phyloP scores from a whole-genome alignment of 2,113 vertebrate genomes.

The Podilymbus podiceps region DNA sequence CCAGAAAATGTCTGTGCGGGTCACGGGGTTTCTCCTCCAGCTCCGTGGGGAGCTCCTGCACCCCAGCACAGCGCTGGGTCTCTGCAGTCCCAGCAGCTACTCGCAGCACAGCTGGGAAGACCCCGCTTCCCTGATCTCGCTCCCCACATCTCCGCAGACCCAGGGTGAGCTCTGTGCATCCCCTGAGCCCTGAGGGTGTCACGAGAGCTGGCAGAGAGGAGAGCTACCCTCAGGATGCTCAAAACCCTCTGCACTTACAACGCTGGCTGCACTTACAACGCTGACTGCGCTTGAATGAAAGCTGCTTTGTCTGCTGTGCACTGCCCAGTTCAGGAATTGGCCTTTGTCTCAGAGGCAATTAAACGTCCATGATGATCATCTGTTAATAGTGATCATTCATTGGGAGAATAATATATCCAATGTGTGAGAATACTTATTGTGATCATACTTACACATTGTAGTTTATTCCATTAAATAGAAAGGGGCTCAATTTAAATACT shows the following conservation, averaged over 20 bases:
- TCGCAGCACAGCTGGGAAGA: rapidly evolving
- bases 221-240: not conserved
- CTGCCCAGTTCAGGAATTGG: not conserved
- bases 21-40: not conserved
- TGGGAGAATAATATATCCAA: not conserved
- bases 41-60: not conserved
- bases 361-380: not conserved
- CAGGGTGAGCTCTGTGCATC: not conserved
- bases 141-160: not conserved
- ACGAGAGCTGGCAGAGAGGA: not conserved
- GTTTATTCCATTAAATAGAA: not conserved
- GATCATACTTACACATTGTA: not conserved
- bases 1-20: not conserved
- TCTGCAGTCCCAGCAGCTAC: not conserved
- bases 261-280: not conserved
- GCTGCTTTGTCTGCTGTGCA: not conserved
- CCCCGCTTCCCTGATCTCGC: not conserved
- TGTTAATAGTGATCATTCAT: not conserved
- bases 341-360: not conserved
- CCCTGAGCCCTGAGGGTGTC: not conserved
- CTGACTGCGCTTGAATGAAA: not conserved
- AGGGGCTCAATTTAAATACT: not conserved
- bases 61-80: rapidly evolving
- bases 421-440: not conserved
- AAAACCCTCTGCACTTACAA: rapidly evolving